Evolutionary conservation across 92 coral and sea anemone genomes (phyloP).

Genomic region (Virgularia gustaviana): DNA sequence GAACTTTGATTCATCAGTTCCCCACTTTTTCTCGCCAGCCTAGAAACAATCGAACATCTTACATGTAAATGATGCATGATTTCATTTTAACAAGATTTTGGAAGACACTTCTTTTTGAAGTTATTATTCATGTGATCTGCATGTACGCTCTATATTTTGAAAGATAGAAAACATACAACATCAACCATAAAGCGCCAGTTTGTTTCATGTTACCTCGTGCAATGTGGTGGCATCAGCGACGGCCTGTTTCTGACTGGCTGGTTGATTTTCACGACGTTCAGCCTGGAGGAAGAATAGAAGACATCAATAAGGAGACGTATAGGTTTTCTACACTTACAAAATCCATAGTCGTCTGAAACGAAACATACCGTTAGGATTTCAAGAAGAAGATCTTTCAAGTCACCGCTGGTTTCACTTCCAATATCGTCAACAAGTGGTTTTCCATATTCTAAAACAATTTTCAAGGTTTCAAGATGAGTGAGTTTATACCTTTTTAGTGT

Average conservation of each 20-base stretch:
- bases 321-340: background rate
- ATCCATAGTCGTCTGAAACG: too few species aligned
- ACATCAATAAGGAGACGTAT: too few species aligned
- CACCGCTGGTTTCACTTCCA: conserved; percentile 79
- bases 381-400: conserved; percentile 72
- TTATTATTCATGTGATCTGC: too few species aligned
- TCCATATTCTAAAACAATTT: conserved; percentile 64
- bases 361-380: conserved; percentile 67
- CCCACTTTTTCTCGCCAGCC: conserved; percentile 71
- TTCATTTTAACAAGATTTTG: too few species aligned
- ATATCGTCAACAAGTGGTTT: conserved; percentile 63
- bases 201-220: too few species aligned
- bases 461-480: background rate
- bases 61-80: too few species aligned
- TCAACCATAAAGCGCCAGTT: too few species aligned
- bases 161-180: too few species aligned
- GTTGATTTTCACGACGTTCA: conserved; percentile 24
- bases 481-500: background rate
- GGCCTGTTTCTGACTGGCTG: conserved; percentile 30
- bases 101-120: too few species aligned
- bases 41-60: too few species aligned
- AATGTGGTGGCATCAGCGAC: conserved; percentile 31
- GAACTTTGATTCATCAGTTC: conserved; percentile 67
- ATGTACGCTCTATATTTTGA: too few species aligned
- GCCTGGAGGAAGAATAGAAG: background rate